A percentile compares a stretch with the other conserved stretches of the same genome.
These are phyloP conservation scores for Odontamblyopus lacepedii DNA, from an alignment of 2,797 vertebrate genomes.

Conservation along the genomic window DNA sequence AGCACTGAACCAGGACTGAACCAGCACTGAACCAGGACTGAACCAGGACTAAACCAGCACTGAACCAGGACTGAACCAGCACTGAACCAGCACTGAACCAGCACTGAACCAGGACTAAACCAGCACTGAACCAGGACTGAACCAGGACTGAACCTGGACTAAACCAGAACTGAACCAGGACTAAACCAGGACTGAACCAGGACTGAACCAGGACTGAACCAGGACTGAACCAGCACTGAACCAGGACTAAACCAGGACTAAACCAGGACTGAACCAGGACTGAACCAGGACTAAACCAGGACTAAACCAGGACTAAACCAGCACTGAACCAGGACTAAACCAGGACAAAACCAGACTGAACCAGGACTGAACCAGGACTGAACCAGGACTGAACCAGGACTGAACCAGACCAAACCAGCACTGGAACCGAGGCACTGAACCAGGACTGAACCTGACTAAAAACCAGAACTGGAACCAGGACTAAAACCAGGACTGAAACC, in stretches of 20 bases:
- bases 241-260: too few species aligned
- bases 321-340: background rate
- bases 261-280: too few species aligned
- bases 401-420: too few species aligned
- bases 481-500: background rate
- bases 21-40: too few species aligned
- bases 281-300: background rate
- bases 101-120: background rate
- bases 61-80: background rate
- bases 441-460: background rate
- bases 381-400: background rate
- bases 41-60: background rate
- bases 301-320: background rate
- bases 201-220: background rate
- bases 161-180: background rate
- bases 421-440: too few species aligned
- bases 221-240: too few species aligned
- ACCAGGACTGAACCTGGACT: slow-evolving; percentile 4
- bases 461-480: background rate
- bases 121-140: background rate
- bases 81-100: too few species aligned
- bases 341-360: background rate
- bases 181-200: too few species aligned
- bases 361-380: background rate
- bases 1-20: too few species aligned